Evolutionary conservation across 1,140 invertebrate species (phyloP), one percentile per base, ranked within the genome.

Genomic region (Plectrocnemia conspersa): DNA sequence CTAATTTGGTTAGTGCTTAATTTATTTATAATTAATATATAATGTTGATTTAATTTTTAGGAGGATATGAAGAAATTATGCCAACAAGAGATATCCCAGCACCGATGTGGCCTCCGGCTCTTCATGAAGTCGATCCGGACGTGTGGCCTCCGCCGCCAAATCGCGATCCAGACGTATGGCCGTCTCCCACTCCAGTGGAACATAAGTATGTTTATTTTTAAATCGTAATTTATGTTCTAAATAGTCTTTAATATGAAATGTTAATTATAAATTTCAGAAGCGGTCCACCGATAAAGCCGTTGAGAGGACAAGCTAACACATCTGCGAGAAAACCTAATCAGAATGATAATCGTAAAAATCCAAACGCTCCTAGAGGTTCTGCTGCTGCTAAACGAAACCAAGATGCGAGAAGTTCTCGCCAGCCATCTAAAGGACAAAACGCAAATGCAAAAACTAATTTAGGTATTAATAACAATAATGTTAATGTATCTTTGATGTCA

Each of bases 121-220:
- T 70, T 3, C 73, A 76, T 56, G 72, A 74, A 63, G 60, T 76
- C 27, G 78, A 79, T 64, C 78, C 78, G 0, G 79, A 79, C 56
- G 75, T 79, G 53, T 91, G 88, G 87, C 84, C 84, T 16, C 84
- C 86, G 19, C 82, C 86, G 16, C 80, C 82, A 19, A 76, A 82
- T 48, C 77, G 84, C 66, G 89, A 93, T 78, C 88, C 89, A 18
- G 88, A 89, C 73, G 84, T 91, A 1, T 93, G 93, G 93, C 89
- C 91, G n/a, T 82, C 91, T 16, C 89, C 93, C 32, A 86, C 88
- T 47, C 85, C 86, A 55, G 80, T 83, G 3, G 88, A 92, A 68
- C 85, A 90, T 68, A 83, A 80, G 81, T 82, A 63, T 15, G 35
- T 41, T 33, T 54, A 23, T 10, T 2, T 35, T 49, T 21, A 6